Percentiles rank a stretch among this genome's conserved stretches.
Conservation (phyloP, 1,140 invertebrate genomes). For the Drosophila santomea region DNA sequence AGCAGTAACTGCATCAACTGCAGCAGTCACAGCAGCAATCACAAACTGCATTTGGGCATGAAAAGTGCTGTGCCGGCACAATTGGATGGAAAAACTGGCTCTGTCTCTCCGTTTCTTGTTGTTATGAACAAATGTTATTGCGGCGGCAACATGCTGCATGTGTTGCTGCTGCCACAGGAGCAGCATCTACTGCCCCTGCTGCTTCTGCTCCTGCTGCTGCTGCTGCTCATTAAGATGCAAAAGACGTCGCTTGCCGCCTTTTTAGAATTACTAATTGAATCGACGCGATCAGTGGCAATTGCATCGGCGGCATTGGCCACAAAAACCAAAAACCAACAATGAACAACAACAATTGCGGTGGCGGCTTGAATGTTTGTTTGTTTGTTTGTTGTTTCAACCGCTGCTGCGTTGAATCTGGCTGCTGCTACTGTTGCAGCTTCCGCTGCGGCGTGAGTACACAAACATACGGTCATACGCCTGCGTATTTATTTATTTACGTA, state of each 20-base stretch:
- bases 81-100: conserved; percentile 75
- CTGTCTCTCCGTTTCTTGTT: conserved; percentile 47
- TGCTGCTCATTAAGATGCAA: conserved; percentile 76
- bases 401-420: not conserved
- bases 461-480: conserved; percentile 24
- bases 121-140: conserved; percentile 69
- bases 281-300: conserved; percentile 81
- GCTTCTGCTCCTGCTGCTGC: conserved; percentile 7
- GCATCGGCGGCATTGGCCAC: conserved; percentile 63
- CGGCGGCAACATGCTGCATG: conserved; percentile 44
- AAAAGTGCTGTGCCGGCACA: conserved; percentile 69
- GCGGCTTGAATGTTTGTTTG: conserved; percentile 65
- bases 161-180: conserved; percentile 11
- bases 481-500: conserved; percentile 49
- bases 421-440: conserved; percentile 51
- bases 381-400: conserved; percentile 46
- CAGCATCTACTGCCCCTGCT: conserved; percentile 11
- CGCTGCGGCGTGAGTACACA: conserved; percentile 49
- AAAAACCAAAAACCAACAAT: conserved; percentile 24
- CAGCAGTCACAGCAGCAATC: conserved; percentile 25
- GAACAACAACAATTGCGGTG: conserved; percentile 37
- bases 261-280: conserved; percentile 85
- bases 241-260: conserved; percentile 78
- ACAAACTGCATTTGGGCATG: conserved; percentile 72
- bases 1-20: not conserved